phyloP scores from a whole-genome alignment of 2,888 invertebrate genomes.

The Patella pellucida region DNA sequence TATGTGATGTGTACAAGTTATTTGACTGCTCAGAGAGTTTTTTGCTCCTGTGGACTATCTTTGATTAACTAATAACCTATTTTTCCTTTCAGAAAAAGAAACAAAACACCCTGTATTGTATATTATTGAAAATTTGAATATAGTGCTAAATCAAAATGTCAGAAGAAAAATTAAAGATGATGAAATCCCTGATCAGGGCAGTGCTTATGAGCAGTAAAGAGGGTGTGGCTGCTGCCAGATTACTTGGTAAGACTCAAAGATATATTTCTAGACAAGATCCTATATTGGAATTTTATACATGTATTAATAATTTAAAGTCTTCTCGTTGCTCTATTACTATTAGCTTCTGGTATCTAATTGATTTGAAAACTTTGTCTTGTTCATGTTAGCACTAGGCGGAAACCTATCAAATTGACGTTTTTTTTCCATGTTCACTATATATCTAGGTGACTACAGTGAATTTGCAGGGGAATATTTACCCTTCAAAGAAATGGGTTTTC shows the following conservation, averaged over 20 bases:
- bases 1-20: too few species aligned
- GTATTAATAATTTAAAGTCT: not conserved
- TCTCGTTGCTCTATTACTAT: not conserved
- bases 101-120: too few species aligned
- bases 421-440: not conserved
- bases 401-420: too few species aligned
- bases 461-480: slow-evolving; percentile 31
- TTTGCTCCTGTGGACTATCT: too few species aligned
- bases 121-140: too few species aligned
- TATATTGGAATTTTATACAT: slow-evolving; percentile 10
- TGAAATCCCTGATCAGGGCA: slow-evolving; percentile 30
- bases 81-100: too few species aligned
- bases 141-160: slow-evolving; percentile 15
- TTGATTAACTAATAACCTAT: too few species aligned
- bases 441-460: slow-evolving; percentile 28
- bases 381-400: too few species aligned
- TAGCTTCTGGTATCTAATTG: not conserved
- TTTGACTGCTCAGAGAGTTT: too few species aligned
- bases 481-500: slow-evolving; percentile 34
- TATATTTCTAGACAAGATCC: not conserved
- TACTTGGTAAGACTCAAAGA: slow-evolving; percentile 23
- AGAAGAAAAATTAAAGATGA: slow-evolving; percentile 25
- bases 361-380: not conserved
- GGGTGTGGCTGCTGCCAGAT: slow-evolving; percentile 28
- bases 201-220: slow-evolving; percentile 33